phyloP scores from a whole-genome alignment of 2,797 vertebrate genomes.

The Catamblyrhynchus diadema region DNA sequence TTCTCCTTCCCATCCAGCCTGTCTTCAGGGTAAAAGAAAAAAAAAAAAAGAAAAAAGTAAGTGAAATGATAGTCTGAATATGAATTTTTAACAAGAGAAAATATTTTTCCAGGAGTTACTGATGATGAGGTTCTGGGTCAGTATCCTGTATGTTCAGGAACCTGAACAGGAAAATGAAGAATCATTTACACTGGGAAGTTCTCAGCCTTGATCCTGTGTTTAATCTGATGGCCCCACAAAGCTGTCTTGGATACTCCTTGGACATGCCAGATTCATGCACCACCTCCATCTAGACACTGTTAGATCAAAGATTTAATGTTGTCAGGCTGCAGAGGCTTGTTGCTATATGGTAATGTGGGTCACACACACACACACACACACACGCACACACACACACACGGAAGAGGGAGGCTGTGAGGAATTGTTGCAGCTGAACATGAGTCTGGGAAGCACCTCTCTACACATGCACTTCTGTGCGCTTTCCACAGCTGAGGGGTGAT shows the following conservation, averaged over 20 bases:
- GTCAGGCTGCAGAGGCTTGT: background rate
- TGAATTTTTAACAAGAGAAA: background rate
- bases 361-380: too few relatives aligned
- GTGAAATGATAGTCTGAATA: background rate
- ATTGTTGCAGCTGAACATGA: background rate
- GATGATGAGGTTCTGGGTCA: background rate
- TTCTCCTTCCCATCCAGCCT: background rate
- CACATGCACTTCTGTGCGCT: background rate
- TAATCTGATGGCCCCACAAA: background rate
- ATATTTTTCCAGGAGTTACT: background rate
- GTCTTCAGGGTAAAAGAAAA: background rate
- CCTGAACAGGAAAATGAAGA: background rate
- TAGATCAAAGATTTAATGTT: background rate
- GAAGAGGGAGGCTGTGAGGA: background rate
- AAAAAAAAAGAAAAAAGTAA: background rate
- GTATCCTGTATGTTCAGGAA: background rate
- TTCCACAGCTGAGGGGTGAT: background rate
- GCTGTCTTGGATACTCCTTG: background rate
- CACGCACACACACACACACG: too few relatives aligned
- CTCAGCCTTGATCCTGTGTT: background rate
- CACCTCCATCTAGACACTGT: background rate
- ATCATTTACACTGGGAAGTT: background rate
- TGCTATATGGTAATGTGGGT: background rate
- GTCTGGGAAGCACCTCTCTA: background rate
- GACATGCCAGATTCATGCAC: background rate